Conservation (phyloP, 2,888 invertebrate species). For the Eupithecia tripunctaria region DNA sequence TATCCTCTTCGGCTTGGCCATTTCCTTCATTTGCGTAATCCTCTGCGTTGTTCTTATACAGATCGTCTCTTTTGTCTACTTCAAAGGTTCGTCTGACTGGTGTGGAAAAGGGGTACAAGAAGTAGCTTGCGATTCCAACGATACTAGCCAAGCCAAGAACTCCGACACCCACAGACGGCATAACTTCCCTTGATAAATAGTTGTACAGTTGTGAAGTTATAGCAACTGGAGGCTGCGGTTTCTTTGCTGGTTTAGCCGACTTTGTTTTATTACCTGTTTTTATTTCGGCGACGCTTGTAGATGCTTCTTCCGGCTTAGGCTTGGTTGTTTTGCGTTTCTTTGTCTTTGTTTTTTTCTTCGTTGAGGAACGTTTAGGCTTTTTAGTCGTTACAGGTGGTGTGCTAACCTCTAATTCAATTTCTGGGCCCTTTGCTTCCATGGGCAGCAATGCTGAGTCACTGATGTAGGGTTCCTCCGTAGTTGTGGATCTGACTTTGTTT, state of each 20-base stretch:
- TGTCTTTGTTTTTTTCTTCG: conserved; percentile 84
- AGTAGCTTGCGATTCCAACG: conserved; percentile 90
- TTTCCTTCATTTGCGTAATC: conserved; percentile 87
- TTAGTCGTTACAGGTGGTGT: conserved; percentile 78
- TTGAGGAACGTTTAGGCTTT: conserved; percentile 74
- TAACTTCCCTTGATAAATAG: conserved; percentile 90
- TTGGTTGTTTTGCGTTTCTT: conserved; percentile 84
- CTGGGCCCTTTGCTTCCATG: conserved; percentile 79
- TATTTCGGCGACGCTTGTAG: conserved; percentile 63
- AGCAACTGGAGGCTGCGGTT: conserved; percentile 78
- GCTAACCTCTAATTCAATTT: conserved; percentile 79
- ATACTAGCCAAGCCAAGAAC: conserved; percentile 89
- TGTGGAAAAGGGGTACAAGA: conserved; percentile 89
- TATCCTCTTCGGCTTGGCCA: conserved; percentile 90
- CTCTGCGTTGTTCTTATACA: conserved; percentile 87
- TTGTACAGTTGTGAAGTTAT: conserved; percentile 90
- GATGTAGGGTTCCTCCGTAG: conserved; percentile 60
- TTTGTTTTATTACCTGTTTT: conserved; percentile 85
- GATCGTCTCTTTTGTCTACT: conserved; percentile 86
- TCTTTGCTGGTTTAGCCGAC: conserved; percentile 68
- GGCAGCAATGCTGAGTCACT: conserved; percentile 75
- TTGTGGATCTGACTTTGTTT: conserved; percentile 59
- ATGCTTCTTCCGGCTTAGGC: conserved; percentile 64
- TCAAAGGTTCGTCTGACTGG: conserved; percentile 87
- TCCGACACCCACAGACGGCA: conserved; percentile 92